Conservation (phyloP, 2,797 vertebrate species). For the Enteromius argenteus region DNA sequence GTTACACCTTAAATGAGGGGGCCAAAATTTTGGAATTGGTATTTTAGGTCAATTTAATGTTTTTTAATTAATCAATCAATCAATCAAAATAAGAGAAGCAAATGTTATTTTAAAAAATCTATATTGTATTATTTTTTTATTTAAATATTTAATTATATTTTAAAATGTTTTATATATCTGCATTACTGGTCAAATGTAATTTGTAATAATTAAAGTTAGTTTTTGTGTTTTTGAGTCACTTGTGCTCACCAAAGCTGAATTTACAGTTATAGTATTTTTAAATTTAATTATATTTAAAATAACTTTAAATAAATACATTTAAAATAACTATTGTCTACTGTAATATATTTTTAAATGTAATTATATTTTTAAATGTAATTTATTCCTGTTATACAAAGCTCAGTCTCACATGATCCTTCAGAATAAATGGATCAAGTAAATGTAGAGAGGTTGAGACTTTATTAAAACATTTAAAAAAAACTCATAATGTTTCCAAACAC, state of each 20-base stretch:
- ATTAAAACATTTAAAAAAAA: not conserved
- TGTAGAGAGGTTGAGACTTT: not conserved
- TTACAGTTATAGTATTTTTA: no score
- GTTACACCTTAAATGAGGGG: not conserved
- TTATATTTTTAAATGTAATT: not conserved
- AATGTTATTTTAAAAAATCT: not conserved
- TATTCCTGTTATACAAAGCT: not conserved
- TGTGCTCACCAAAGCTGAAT: not conserved
- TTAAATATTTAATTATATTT: not conserved
- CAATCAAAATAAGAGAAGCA: not conserved
- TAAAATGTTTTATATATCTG: not conserved
- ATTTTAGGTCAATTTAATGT: not conserved
- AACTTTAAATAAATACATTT: not conserved
- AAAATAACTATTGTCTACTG: not conserved
- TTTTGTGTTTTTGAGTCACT: not conserved
- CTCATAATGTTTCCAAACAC: not conserved
- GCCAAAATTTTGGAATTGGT: not conserved
- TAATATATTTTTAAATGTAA: not conserved
- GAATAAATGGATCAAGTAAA: not conserved
- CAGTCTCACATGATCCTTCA: not conserved
- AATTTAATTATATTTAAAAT: no score
- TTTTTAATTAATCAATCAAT: not conserved
- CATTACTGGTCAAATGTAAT: no score
- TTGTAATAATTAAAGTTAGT: not conserved
- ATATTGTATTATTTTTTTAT: not conserved